phyloP scores from a whole-genome alignment of 1,140 invertebrate genomes.

The Lepidurus couesii region DNA sequence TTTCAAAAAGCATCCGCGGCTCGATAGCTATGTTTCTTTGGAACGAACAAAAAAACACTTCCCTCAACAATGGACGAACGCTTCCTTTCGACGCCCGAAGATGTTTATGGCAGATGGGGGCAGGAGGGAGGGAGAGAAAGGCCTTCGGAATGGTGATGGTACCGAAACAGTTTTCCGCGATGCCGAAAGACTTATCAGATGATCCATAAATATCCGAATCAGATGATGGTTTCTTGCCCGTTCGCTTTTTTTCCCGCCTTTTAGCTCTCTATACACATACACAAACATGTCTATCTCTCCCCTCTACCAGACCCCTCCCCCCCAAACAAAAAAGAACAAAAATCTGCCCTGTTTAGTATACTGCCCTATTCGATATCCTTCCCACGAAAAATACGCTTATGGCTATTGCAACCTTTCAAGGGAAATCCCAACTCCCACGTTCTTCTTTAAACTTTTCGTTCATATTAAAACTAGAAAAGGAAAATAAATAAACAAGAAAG shows the following conservation, averaged over 20 bases:
- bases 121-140: not conserved
- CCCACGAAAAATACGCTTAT: not conserved
- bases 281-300: not conserved
- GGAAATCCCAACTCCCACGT: not conserved
- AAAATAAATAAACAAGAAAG: no score
- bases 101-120: not conserved
- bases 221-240: not conserved
- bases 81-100: not conserved
- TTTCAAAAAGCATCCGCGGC: not conserved
- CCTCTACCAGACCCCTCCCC: not conserved
- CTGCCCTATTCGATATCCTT: slow-evolving; percentile 9
- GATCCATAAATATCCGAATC: slow-evolving; percentile 17
- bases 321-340: not conserved
- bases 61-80: not conserved
- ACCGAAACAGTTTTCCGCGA: not conserved
- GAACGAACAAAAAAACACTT: not conserved
- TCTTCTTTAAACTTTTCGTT: no score
- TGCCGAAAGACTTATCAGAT: not conserved
- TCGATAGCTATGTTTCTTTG: not conserved
- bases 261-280: not conserved
- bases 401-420: not conserved
- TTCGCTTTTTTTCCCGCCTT: not conserved
- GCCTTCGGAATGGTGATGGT: not conserved
- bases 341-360: not conserved
- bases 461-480: no score